Conservation (phyloP, 2,888 invertebrate genomes). For the Melitaea athalia region DNA sequence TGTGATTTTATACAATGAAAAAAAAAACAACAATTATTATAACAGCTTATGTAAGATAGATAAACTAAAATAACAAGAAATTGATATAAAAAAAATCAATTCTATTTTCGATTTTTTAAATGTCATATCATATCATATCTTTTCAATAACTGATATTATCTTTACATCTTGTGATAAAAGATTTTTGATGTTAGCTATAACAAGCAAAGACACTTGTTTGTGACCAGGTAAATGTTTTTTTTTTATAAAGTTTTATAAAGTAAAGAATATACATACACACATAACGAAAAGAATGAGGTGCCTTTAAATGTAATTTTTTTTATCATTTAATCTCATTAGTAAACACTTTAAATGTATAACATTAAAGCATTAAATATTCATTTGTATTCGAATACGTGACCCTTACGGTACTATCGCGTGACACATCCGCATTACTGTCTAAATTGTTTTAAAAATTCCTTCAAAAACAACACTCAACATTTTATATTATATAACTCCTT, state of each 20-base stretch:
- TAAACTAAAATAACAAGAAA: background rate
- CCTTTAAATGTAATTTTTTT: background rate
- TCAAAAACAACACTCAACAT: conserved; percentile 2
- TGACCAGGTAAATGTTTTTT: background rate
- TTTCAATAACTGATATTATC: no score
- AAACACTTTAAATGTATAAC: background rate
- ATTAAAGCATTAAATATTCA: background rate
- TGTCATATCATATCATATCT: no score
- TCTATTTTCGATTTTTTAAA: no score
- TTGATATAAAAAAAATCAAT: no score
- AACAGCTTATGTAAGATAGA: background rate
- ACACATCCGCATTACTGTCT: background rate
- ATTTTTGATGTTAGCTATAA: no score
- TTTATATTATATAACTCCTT: conserved; percentile 16
- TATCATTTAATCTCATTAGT: background rate
- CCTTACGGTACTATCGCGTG: background rate
- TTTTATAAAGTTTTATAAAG: no score
- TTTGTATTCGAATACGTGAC: background rate
- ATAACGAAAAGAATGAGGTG: background rate
- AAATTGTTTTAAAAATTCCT: conserved; percentile 3
- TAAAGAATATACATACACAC: no score
- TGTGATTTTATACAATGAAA: conserved; percentile 3
- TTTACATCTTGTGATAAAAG: no score
- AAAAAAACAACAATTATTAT: background rate
- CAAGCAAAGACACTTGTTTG: no score